Evolutionary conservation across 2,888 invertebrate species (phyloP).

Genomic region (Scelioninae gen. 2): DNA sequence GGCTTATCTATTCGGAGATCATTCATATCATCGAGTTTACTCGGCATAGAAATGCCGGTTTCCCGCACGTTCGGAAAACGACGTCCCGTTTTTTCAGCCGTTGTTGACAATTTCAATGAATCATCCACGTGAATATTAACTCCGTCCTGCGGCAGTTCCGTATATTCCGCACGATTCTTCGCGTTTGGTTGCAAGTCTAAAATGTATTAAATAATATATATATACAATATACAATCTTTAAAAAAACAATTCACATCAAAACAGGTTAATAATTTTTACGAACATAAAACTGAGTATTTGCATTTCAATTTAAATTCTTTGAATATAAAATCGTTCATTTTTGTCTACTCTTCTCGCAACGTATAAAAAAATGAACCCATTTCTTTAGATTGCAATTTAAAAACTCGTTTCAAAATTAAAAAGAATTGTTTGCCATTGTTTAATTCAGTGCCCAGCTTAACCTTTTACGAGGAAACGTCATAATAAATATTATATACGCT

Average conservation of each 20-base stretch:
- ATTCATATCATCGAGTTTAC: constrained; percentile 82
- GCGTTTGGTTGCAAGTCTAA: constrained; percentile 6
- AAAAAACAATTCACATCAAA: too few relatives aligned
- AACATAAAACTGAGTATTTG: too few relatives aligned
- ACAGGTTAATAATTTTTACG: too few relatives aligned
- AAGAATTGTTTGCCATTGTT: not conserved
- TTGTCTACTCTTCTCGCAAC: too few relatives aligned
- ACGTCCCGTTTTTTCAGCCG: constrained; percentile 39
- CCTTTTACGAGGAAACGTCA: not conserved
- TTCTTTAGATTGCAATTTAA: too few relatives aligned
- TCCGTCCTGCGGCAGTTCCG: constrained; percentile 1
- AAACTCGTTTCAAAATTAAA: too few relatives aligned
- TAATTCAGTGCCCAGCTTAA: not conserved
- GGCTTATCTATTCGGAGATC: constrained; percentile 76
- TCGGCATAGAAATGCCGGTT: constrained; percentile 86
- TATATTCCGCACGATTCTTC: constrained; percentile 20
- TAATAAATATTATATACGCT: not conserved
- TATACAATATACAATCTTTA: too few relatives aligned
- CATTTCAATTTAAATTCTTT: constrained; percentile 1
- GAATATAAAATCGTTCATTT: too few relatives aligned
- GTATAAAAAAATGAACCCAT: not conserved
- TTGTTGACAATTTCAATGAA: constrained; percentile 25
- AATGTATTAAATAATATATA: too few relatives aligned
- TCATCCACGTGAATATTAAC: constrained; percentile 15
- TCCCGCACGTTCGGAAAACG: constrained; percentile 76